Conservation (phyloP, 2,888 invertebrate genomes). For the Gymnosoma rotundatum region DNA sequence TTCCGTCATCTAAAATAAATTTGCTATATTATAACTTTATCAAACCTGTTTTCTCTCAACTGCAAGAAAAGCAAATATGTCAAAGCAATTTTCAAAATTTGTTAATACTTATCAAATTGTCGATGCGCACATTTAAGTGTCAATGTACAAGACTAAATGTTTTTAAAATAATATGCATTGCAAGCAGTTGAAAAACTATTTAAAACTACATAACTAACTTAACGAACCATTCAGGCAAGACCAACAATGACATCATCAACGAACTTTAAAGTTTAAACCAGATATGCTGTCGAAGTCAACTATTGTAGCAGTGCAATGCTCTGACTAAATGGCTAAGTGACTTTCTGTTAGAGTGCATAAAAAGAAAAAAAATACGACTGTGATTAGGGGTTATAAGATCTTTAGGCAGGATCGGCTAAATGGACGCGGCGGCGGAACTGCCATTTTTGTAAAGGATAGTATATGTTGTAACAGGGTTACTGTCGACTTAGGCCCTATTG, state of each 20-base stretch:
- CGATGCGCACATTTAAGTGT: too few species aligned
- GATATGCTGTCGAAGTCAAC: conserved; percentile 16
- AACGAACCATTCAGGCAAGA: conserved; percentile 25
- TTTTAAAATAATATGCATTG: conserved; percentile 62
- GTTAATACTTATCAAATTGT: conserved; percentile 47
- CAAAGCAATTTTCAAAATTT: conserved; percentile 62
- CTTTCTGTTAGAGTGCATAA: conserved; percentile 44
- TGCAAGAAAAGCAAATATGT: conserved; percentile 44
- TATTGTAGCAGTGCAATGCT: too few species aligned
- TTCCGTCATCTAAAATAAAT: conserved; percentile 65
- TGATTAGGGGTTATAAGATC: too few species aligned
- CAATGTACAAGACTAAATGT: conserved; percentile 38
- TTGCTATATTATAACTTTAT: conserved; percentile 66
- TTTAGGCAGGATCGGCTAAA: too few species aligned
- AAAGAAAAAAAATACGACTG: too few species aligned
- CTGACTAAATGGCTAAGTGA: conserved; percentile 34
- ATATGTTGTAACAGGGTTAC: too few species aligned
- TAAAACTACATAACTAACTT: conserved; percentile 55
- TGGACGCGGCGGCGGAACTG: too few species aligned
- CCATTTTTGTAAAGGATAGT: too few species aligned
- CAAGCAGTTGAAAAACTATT: conserved; percentile 68
- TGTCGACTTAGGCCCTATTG: too few species aligned
- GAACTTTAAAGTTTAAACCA: too few species aligned
- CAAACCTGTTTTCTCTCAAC: conserved; percentile 54
- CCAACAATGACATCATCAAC: conserved; percentile 47